Evolutionary conservation across 2,113 vertebrate genomes (phyloP).

Genomic region (Bungarus multicinctus): DNA sequence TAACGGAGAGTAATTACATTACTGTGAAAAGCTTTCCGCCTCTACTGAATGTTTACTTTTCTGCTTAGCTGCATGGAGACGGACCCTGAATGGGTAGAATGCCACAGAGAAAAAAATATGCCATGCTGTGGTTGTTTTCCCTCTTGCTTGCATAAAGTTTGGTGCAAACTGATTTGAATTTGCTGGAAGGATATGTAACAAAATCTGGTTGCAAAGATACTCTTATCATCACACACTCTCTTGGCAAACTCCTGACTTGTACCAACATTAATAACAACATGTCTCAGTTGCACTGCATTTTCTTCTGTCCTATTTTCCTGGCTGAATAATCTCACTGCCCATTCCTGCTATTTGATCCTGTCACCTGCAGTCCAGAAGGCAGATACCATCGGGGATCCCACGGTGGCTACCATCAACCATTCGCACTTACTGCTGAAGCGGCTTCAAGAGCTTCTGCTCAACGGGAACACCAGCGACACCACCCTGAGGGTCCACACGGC

Average conservation of each 20-base stretch:
- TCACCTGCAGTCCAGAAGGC: constrained; percentile 71
- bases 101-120: neutral
- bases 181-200: neutral
- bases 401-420: constrained; percentile 80
- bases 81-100: neutral
- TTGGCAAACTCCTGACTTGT: neutral
- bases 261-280: neutral
- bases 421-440: constrained; percentile 80
- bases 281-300: neutral
- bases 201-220: neutral
- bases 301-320: neutral
- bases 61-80: neutral
- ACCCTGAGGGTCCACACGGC: constrained; percentile 80
- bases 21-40: neutral
- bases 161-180: neutral
- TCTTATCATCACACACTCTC: neutral
- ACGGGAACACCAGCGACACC: constrained; percentile 85
- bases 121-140: neutral
- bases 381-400: constrained; percentile 61
- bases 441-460: constrained; percentile 81
- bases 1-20: neutral
- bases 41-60: neutral
- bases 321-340: neutral
- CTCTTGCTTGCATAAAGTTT: neutral
- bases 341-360: neutral